phyloP scores from a whole-genome alignment of 37 sponge, comb jelly and placozoan genomes.

The Aphrocallistes beatrix region DNA sequence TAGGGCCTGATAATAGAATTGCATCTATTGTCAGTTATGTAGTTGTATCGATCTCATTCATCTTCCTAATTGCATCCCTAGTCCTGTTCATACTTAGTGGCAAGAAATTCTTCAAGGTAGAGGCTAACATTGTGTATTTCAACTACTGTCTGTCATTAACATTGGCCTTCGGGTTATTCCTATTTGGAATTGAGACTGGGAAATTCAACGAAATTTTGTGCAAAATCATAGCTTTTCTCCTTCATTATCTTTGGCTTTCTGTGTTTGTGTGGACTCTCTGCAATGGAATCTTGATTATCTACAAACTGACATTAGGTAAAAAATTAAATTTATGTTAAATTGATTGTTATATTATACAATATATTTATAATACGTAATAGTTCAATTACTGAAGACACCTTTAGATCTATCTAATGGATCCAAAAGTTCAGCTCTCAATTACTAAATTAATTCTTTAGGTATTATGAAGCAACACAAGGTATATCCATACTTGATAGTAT shows the following conservation, averaged over 20 bases:
- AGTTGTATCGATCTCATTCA: background rate
- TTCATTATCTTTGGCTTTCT: background rate
- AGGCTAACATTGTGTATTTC: background rate
- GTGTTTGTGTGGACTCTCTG: constrained; percentile 9
- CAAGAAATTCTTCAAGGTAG: background rate
- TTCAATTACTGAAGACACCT: too few species aligned
- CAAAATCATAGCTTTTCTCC: background rate
- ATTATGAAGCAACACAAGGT: background rate
- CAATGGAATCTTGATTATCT: background rate
- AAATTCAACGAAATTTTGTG: background rate
- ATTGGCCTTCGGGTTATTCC: background rate
- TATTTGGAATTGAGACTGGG: background rate
- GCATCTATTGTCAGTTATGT: background rate
- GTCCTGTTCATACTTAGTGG: background rate
- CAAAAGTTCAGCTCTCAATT: too few species aligned
- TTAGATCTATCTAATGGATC: too few species aligned
- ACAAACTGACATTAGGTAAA: background rate
- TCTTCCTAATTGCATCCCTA: background rate
- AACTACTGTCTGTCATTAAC: background rate
- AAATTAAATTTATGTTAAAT: too few species aligned
- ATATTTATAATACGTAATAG: too few species aligned
- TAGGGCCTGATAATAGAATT: background rate
- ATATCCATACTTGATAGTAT: background rate
- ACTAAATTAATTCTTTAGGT: too few species aligned
- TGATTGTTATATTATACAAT: too few species aligned